These are phyloP conservation scores for Fukomys damarensis DNA, from an alignment of 2,113 vertebrate species.

Conservation along the genomic window DNA sequence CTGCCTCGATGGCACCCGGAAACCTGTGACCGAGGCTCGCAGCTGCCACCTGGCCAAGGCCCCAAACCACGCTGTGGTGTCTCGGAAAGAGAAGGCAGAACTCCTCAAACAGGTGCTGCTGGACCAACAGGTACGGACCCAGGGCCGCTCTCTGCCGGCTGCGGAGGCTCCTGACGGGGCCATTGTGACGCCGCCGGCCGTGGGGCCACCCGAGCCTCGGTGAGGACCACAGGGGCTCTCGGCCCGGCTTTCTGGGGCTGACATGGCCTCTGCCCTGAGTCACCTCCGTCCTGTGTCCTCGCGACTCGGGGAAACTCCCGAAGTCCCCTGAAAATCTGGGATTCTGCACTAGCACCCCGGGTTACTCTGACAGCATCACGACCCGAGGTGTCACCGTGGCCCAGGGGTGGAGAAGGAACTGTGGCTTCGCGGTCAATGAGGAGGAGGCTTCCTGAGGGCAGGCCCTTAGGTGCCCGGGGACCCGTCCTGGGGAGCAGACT, in stretches of 20 bases:
- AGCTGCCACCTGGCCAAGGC: slow-evolving; percentile 75
- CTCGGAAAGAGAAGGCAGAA: slow-evolving; percentile 30
- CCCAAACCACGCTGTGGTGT: slow-evolving; percentile 80
- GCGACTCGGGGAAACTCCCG: neutral
- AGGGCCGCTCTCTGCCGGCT: neutral
- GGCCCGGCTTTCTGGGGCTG: neutral
- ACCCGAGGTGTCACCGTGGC: neutral
- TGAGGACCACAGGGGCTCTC: neutral
- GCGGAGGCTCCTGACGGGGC: neutral
- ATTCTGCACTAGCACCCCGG: neutral
- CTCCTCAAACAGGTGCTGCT: slow-evolving; percentile 26
- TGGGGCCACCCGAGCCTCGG: neutral
- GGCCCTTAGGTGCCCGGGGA: neutral
- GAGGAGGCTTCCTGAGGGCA: neutral
- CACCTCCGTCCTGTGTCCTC: neutral
- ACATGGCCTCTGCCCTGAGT: neutral
- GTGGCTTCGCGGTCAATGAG: too few species aligned
- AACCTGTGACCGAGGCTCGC: neutral
- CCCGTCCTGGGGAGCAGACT: neutral
- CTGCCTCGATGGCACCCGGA: slow-evolving; percentile 69
- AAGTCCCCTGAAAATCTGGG: neutral
- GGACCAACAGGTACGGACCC: slow-evolving; percentile 76
- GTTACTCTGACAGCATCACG: neutral
- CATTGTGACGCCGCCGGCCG: neutral
- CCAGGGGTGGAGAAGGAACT: neutral